Base-by-base conservation (phyloP, 2,113 vertebrate genomes). In the Glareola pratincola region DNA sequence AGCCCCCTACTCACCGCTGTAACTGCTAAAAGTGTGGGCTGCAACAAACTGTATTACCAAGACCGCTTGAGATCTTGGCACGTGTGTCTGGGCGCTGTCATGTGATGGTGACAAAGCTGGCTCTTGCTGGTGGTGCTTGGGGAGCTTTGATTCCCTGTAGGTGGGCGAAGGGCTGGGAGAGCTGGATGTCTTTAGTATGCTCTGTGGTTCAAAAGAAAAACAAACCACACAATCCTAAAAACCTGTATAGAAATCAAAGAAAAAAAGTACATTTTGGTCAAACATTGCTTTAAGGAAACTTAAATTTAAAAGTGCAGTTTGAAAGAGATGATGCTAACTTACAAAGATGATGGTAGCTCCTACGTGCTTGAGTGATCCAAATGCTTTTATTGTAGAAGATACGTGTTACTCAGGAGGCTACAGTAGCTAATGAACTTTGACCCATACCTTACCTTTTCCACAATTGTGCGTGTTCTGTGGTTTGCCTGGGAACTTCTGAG, bases 81-180 rank as follows among this genome's bases (percentile, higher is more conserved):
- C 79, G 63, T 7, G 5, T 83, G 60, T 85, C 15, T 54, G 0
- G 0, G 34, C 7, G 24, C 78, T 4, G 9, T 59, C 87, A 14
- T 39, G 64, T 88, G 81, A 19, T 4, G 3, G 16, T 39, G 77
- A 18, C 53, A 30, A 43, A 43, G 27, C 36, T 50, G 59, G n/a
- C 32, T 50, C 54, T 26, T 43, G 1, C 16, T 2, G 3, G 32
- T 47, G 41, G 32, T 4, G 1, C 53, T 59, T 0, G 0, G 2
- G 27, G 62, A 67, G 15, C 62, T 69, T 21, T 45, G 53, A 5
- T 24, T 90, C 6, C 0, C 76, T 2, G 0, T n/a, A 21, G 75
- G 39, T 30, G 36, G 48, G 56, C 2, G 2, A 74, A 85, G 32
- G 54, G 17, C 68, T 3, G 0, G 32, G 36, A 90, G 67, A 51